Percentiles rank a stretch among this genome's conserved stretches.
phyloP scores from a whole-genome alignment of 2,888 invertebrate genomes.

The Axea sp. region DNA sequence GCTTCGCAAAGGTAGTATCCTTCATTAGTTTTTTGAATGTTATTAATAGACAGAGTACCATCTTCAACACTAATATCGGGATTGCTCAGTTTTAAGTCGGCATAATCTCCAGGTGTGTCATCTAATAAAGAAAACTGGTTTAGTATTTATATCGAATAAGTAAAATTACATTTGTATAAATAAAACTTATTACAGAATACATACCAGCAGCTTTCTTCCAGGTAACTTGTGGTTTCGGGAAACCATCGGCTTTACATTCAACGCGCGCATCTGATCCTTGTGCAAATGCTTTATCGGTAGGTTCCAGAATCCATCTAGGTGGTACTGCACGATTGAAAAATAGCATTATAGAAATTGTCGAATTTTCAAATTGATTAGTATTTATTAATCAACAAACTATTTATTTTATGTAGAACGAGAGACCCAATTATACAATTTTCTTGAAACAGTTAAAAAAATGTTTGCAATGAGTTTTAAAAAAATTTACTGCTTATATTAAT shows the following conservation, averaged over 20 bases:
- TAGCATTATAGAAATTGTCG: constrained; percentile 35
- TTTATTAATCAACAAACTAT: constrained; percentile 25
- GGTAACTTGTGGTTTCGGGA: constrained; percentile 95
- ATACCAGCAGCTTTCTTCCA: constrained; percentile 97
- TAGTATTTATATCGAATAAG: too few relatives aligned
- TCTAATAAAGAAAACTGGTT: too few relatives aligned
- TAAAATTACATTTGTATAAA: too few relatives aligned
- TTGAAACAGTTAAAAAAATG: too few relatives aligned
- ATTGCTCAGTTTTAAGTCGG: constrained; percentile 93
- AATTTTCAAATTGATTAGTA: not conserved
- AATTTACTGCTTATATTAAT: too few relatives aligned
- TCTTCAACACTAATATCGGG: constrained; percentile 96
- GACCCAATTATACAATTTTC: constrained; percentile 10
- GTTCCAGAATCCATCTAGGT: constrained; percentile 97
- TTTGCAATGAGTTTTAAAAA: too few relatives aligned
- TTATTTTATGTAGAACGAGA: constrained; percentile 48
- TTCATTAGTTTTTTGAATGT: constrained; percentile 95
- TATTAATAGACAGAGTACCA: constrained; percentile 93
- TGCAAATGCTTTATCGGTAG: constrained; percentile 96
- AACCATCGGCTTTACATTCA: constrained; percentile 97
- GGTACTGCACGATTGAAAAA: constrained; percentile 85
- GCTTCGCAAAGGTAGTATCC: constrained; percentile 98
- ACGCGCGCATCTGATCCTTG: constrained; percentile 96
- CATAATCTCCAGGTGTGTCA: constrained; percentile 94
- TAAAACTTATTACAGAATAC: too few relatives aligned